Evolutionary conservation across 2,888 invertebrate species (phyloP).

Genomic region (Liodrosophila aerea): DNA sequence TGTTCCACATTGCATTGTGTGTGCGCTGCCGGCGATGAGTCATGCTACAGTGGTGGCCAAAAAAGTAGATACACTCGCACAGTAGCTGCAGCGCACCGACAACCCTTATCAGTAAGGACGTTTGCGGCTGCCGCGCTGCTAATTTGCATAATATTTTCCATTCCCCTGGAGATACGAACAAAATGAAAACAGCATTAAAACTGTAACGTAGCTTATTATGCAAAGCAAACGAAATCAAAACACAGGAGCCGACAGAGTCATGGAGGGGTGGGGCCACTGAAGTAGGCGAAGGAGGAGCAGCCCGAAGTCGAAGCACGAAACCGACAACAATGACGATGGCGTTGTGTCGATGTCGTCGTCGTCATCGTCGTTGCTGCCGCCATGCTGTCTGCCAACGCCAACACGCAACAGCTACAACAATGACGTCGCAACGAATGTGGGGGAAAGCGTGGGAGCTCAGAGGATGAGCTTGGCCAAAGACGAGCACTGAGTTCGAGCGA

Average conservation of each 20-base stretch:
- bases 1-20: constrained; percentile 75
- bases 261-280: constrained; percentile 8
- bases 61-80: constrained; percentile 46
- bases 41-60: constrained; percentile 66
- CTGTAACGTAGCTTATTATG: constrained; percentile 38
- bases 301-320: constrained; percentile 21
- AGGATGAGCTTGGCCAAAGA: constrained; percentile 28
- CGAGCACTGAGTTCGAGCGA: constrained; percentile 10
- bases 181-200: not conserved
- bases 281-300: constrained; percentile 19
- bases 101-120: constrained; percentile 78
- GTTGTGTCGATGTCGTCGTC: constrained; percentile 39
- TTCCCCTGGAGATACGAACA: constrained; percentile 13
- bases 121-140: constrained; percentile 58
- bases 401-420: constrained; percentile 66
- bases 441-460: constrained; percentile 55
- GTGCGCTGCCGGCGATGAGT: constrained; percentile 70
- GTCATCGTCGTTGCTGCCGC: constrained; percentile 45
- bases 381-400: constrained; percentile 75
- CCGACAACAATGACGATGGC: constrained; percentile 47
- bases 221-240: constrained; percentile 47
- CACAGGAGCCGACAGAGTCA: constrained; percentile 47
- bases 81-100: constrained; percentile 22
- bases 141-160: constrained; percentile 63
- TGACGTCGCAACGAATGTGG: constrained; percentile 53